Conservation (phyloP, 1,140 invertebrate species). For the Drosophila kohkoa region DNA sequence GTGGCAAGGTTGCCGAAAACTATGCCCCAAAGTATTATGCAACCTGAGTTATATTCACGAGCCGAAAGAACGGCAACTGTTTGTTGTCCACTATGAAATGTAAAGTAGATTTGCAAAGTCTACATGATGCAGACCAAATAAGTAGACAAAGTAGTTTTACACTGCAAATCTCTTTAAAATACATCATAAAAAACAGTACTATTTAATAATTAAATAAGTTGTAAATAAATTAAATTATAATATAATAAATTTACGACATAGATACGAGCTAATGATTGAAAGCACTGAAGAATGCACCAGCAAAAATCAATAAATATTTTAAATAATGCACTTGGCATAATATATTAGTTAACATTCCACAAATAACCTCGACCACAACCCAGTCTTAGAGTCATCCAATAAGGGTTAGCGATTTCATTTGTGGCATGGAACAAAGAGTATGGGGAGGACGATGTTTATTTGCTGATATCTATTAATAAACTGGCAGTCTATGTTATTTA, state of each 20-base stretch:
- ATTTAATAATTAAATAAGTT: too few relatives aligned
- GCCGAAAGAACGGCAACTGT: not conserved
- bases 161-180: too few relatives aligned
- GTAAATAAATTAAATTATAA: too few relatives aligned
- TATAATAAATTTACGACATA: too few relatives aligned
- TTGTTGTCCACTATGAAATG: constrained; percentile 18
- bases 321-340: constrained; percentile 22
- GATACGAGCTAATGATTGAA: too few relatives aligned
- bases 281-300: too few relatives aligned
- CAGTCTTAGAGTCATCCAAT: constrained; percentile 3
- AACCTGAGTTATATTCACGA: not conserved
- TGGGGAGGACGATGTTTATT: not conserved
- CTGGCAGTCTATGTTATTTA: constrained; percentile 21
- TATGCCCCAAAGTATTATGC: constrained; percentile 15
- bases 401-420: constrained; percentile 3
- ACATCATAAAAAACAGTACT: too few relatives aligned
- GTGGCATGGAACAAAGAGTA: not conserved
- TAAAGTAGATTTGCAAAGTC: too few relatives aligned
- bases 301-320: not conserved
- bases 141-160: too few relatives aligned
- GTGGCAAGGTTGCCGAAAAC: constrained; percentile 4
- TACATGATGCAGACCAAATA: too few relatives aligned
- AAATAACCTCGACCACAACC: not conserved
- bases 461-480: constrained; percentile 28
- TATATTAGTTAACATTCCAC: constrained; percentile 13